Evolutionary conservation across 2,888 invertebrate genomes (phyloP), one percentile per base, ranked within the genome.

Genomic region (Oscheius myriophilus): DNA sequence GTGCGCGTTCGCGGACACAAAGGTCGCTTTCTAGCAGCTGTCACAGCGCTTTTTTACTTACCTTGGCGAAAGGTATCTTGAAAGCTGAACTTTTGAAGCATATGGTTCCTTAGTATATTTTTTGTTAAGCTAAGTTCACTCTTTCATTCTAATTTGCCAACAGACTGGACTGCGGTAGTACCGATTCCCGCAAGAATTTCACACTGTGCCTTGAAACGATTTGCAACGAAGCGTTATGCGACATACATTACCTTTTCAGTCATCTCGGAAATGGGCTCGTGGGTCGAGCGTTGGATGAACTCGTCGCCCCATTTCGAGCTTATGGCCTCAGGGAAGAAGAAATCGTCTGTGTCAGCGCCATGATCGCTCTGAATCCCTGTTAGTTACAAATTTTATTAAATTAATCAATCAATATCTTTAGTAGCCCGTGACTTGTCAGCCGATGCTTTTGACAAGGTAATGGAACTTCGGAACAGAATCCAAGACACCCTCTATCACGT

Each of bases 221-320:
- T n/a, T n/a, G n/a, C n/a, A n/a, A n/a, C n/a, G n/a, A n/a, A n/a
- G n/a, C n/a, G n/a, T n/a, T n/a, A n/a, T n/a, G n/a, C n/a, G n/a
- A n/a, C n/a, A n/a, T n/a, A n/a, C n/a, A n/a, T n/a, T n/a, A 42
- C 16, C 21, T 33, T 73, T 83, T 53, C 62, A 83, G 84, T 57
- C 84, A 84, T 66, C 68, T 84, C 46, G 83, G 80, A 23, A 84
- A 84, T 64, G 84, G 83, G 0, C 69, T 84, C 1, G 84, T 84
- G 1, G 81, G 78, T 42, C 66, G 84, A 39, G 70, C 80, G 2
- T 74, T 84, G 2, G 80, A 82, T 58, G 83, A 84, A 57, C 66
- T 84, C 12, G 84, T 84, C 9, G 70, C 67, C 2, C 84, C 84
- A 2, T 82, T 80, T 51, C 65, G 84, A 41, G 70, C 70, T n/a